Base-by-base conservation (phyloP, 2,113 vertebrate genomes). In the Ceuthmochares aereus region DNA sequence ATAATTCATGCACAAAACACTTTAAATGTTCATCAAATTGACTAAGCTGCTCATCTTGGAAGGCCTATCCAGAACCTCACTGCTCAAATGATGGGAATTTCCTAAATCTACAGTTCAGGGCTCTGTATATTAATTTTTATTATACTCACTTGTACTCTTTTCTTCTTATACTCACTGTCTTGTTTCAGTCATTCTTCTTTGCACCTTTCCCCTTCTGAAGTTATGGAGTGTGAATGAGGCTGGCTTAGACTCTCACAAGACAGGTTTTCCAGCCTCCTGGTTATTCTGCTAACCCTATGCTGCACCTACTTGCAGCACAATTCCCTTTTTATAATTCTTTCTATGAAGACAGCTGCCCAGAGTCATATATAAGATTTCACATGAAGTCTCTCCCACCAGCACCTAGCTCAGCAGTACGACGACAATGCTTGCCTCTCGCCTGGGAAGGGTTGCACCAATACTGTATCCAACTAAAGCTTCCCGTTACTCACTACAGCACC, bases 401-500 rank as follows among this genome's bases (percentile, higher is more conserved):
- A 72, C 10, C 70, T 73, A 26, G 62, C 75, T 68, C 19, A 9
- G 49, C 43, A 63, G 22, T 5, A 43, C 0, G 0, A 43, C 20
- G 45, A 12, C 54, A 79, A 3, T 7, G 54, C 62, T 85, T 29
- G 29, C 32, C 58, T 82, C 55, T 55, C n/a, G 51, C 43, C 34
- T 74, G 56, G 51, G 70, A 80, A 84, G 32, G 17, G 47, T 23
- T 52, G 73, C 32, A 42, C 26, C 1, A 5, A 16, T 36, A 49
- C n/a, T 3, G 2, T 47, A 72, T 73, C 54, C 87, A 86, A 43
- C 59, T 45, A 51, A 42, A 25, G 49, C 54, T 94, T 93, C 76
- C 86, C 54, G 63, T 90, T 75, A 86, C 51, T 92, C 76, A 66
- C 22, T 30, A 10, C 6, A 55, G 95, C 84, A 92, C 76, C 64